Conservation (phyloP, 2,113 vertebrate genomes). For the Sebastes fasciatus region DNA sequence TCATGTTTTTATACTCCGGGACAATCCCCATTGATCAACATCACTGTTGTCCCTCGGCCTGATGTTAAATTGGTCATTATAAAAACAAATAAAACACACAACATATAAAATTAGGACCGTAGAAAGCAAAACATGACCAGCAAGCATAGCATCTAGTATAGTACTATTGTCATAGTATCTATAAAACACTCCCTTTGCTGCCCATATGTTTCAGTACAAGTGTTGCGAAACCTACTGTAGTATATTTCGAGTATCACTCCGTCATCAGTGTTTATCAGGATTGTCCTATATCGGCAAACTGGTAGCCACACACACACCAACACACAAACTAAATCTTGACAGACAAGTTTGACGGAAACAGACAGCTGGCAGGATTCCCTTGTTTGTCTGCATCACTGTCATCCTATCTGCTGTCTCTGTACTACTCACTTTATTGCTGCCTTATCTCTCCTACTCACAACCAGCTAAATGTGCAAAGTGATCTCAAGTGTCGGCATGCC, state of each 20-base stretch:
- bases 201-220: background rate
- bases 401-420: conserved; percentile 8
- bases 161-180: no score
- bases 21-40: no score
- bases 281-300: background rate
- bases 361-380: background rate
- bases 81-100: no score
- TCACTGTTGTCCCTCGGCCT: no score
- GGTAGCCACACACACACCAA: background rate
- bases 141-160: no score
- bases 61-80: no score
- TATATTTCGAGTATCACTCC: background rate
- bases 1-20: no score
- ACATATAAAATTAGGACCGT: no score
- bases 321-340: conserved; percentile 18
- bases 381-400: conserved; percentile 6
- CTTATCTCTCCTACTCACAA: conserved; percentile 56
- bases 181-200: background rate
- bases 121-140: no score
- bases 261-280: background rate
- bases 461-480: conserved; percentile 61
- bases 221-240: background rate
- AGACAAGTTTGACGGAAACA: conserved; percentile 52
- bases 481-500: conserved; percentile 55
- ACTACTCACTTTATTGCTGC: background rate